A percentile compares a stretch with the other conserved stretches of the same genome.
Conservation (phyloP, 2,797 vertebrate species). For the Luscinia luscinia region DNA sequence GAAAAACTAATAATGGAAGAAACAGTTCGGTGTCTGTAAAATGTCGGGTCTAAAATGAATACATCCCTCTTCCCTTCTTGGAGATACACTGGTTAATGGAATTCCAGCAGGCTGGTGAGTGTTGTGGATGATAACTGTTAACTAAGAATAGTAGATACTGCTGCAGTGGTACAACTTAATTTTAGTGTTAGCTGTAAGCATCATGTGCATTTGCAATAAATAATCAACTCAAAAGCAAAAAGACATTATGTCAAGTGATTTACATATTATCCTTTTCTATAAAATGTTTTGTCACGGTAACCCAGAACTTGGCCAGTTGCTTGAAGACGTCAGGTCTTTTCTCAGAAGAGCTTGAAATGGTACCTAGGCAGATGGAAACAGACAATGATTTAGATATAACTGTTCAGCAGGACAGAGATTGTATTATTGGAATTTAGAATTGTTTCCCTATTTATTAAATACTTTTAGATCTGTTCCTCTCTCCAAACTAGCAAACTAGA, state of each 20-base stretch:
- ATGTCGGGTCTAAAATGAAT: conserved; percentile 55
- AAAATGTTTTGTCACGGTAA: not conserved
- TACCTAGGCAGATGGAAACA: not conserved
- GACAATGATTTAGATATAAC: not conserved
- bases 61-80: conserved; percentile 9
- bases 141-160: not conserved
- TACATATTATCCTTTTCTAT: not conserved
- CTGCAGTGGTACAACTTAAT: not conserved
- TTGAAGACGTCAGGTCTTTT: not conserved
- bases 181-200: not conserved
- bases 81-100: not conserved
- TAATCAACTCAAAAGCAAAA: not conserved
- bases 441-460: not conserved
- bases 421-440: not conserved
- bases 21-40: conserved; percentile 55
- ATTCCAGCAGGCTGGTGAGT: conserved; percentile 42
- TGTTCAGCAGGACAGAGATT: not conserved
- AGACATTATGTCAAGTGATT: not conserved
- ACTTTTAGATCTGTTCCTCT: not conserved
- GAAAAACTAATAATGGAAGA: conserved; percentile 65
- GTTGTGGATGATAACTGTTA: not conserved
- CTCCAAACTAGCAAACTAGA: not conserved
- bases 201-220: not conserved
- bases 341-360: not conserved
- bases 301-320: not conserved